Evolutionary conservation across 2,888 invertebrate genomes (phyloP), one percentile per base, ranked within the genome.

Genomic region (Laothoe populi): DNA sequence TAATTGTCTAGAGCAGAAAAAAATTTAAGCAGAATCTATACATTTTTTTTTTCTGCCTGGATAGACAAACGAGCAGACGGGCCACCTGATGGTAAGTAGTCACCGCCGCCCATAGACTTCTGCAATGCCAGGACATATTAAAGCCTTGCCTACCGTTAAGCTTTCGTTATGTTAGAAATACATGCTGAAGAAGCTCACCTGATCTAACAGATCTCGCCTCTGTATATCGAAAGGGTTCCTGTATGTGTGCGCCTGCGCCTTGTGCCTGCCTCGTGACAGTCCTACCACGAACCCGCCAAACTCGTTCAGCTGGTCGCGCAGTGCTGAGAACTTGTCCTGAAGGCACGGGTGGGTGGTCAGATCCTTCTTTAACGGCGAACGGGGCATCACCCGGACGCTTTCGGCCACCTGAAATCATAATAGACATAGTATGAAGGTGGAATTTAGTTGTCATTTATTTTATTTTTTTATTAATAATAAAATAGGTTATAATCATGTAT

Each of bases 151-250:
- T n/a, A n/a, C 3, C 3, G 31, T 1, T 0, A 13, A 11, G 4
- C 31, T n/a, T 11, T 8, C n/a, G 3, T 11, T 26, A 13, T 16
- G 11, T 24, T 31, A 2, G 8, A 2, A 53, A 4, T 31, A 53
- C 21, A 45, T 35, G 11, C 10, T 48, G n/a, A 7, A 11, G 46
- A 40, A 60, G 60, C 66, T 71, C 77, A 94, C 94, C 93, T 99
- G 99, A 88, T 98, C 98, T 68, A 99, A 93, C 49, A 99, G 90
- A 80, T 96, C 96, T 71, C 96, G 94, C 58, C 99, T 94, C 23
- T 97, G 97, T 80, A 99, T 98, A 92, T 99, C 99, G 79, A 98
- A 99, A 0, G 99, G 98, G 91, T 99, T 99, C 71, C 98, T 95
- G 83, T 97, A 98, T 44, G 96, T 95, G 68, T 93, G 93, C 4